Evolutionary conservation across 2,888 invertebrate genomes (phyloP), one percentile per base, ranked within the genome.

Genomic region (Acheta domesticus): DNA sequence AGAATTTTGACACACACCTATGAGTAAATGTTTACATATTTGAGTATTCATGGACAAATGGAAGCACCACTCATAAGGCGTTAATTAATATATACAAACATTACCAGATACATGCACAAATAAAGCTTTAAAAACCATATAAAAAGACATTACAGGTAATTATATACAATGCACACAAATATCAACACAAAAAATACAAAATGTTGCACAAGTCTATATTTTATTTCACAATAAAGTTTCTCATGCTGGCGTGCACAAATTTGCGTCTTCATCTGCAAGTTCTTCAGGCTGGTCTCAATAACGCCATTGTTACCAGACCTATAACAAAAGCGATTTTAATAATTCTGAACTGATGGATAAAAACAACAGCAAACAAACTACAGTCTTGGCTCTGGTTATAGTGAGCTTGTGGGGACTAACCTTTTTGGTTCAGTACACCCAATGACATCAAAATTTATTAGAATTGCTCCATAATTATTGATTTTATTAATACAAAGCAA

Each of bases 291-390:
- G 80, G 78, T 84, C 89, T 87, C 84, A 91, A 85, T 49, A 91
- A 89, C 79, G 90, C 87, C 89, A 90, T 90, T 83, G 90, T 90
- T 48, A 91, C 90, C 83, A 91, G 85, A 79, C 93, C 93, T 85
- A 92, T 86, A 78, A 92, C 90, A 86, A 91, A 48, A 80, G 62
- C 77, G 21, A 49, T 5, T 5, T 36, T 36, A 8, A 36, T 36
- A 36, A 36, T 8, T 36, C 8, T 36, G 36, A 36, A 36, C 36
- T 36, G 36, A 36, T 36, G 36, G 36, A 36, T 36, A 36, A 8
- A 36, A 36, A 8, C 5, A 36, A 36, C 36, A 36, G 36, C 36
- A 36, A 36, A 36, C 36, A 36, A 36, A 36, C 3, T 36, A n/a
- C n/a, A n/a, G n/a, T n/a, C n/a, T n/a, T n/a, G n/a, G n/a, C n/a